Evolutionary conservation across 2,113 vertebrate genomes (phyloP).

Genomic region (Nycticryphes semicollaris): DNA sequence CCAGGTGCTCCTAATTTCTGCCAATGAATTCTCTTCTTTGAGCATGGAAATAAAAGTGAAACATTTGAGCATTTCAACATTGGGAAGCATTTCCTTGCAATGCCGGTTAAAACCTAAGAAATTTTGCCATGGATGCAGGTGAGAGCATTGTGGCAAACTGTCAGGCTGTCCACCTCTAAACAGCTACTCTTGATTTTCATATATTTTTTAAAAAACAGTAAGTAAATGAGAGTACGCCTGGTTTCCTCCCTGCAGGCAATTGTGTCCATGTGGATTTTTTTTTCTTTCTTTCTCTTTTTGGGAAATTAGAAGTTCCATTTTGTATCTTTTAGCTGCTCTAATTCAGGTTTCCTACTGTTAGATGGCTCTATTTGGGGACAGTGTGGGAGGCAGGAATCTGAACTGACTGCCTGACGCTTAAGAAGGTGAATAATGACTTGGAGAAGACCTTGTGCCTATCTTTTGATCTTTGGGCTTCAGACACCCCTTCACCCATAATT

Average conservation of each 20-base stretch:
- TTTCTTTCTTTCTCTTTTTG: not conserved
- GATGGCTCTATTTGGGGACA: not conserved
- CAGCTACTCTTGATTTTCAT: not conserved
- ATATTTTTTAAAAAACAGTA: not conserved
- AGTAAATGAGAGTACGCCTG: not conserved
- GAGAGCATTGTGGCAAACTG: not conserved
- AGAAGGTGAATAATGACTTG: constrained; percentile 55
- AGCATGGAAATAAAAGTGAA: not conserved
- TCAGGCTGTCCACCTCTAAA: not conserved
- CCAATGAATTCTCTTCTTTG: not conserved
- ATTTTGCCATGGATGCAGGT: not conserved
- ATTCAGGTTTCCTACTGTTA: not conserved
- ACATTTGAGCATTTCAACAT: not conserved
- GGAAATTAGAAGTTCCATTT: not conserved
- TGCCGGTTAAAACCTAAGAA: not conserved
- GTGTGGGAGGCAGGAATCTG: not conserved
- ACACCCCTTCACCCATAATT: constrained; percentile 56
- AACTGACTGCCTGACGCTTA: constrained; percentile 25
- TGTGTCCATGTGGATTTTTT: accelerated
- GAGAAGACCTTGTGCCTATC: constrained; percentile 31
- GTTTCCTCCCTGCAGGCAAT: not conserved
- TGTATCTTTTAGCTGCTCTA: not conserved
- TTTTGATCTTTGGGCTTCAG: constrained; percentile 57
- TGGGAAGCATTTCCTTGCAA: not conserved
- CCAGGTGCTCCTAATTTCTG: not conserved